Conservation (phyloP, 2,113 vertebrate genomes). For the Apodemus sylvaticus region DNA sequence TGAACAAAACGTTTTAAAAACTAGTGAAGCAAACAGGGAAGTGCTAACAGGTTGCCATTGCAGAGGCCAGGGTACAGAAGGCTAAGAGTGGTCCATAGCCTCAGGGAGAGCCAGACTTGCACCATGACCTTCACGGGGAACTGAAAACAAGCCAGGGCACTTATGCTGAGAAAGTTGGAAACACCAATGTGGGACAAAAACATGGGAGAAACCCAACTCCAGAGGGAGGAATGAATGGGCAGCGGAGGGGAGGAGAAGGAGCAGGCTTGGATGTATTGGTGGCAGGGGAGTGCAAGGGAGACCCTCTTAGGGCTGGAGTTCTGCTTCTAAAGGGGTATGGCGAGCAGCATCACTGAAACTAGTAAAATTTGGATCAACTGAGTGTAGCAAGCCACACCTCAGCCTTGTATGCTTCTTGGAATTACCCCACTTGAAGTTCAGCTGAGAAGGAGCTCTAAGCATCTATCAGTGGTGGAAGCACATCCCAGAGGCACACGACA, state of each 20-base stretch:
- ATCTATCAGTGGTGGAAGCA: too few species aligned
- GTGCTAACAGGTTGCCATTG: too few species aligned
- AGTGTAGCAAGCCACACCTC: neutral
- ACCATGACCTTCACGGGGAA: neutral
- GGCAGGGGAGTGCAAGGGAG: neutral
- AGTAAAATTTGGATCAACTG: neutral
- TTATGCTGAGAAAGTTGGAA: neutral
- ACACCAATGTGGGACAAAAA: neutral
- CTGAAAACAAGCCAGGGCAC: neutral
- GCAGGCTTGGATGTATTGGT: neutral
- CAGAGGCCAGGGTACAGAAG: neutral
- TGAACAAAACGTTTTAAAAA: neutral
- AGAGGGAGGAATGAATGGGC: rapidly evolving
- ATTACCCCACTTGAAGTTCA: neutral
- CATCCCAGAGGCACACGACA: neutral
- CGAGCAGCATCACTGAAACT: neutral
- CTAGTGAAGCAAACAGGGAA: neutral
- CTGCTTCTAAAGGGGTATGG: neutral
- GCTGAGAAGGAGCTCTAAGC: neutral
- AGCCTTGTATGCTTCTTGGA: neutral
- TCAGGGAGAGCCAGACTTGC: neutral
- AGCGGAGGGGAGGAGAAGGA: rapidly evolving
- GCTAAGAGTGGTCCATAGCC: neutral
- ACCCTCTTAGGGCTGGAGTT: neutral
- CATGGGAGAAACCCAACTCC: neutral